Base-by-base conservation (phyloP, 2,797 vertebrate species). In the Hephaestus fuliginosus region DNA sequence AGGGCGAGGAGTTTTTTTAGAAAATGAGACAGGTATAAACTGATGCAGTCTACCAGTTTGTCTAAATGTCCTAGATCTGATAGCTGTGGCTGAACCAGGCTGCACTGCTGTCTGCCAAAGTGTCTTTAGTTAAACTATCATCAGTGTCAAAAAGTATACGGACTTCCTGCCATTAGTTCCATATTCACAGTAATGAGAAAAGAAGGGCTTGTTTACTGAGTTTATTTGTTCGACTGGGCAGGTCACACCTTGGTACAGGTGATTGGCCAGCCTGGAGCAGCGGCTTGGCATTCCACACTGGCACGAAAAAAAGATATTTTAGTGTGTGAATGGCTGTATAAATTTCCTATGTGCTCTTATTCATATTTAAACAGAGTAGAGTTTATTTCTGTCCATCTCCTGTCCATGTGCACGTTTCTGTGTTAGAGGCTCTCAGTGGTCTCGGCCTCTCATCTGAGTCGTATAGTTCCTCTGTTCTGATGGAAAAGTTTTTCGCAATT, bases 391-490 rank as follows among this genome's bases (percentile, higher is more conserved):
- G 33, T 25, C 53, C 13, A 41, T 78, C 52, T 48, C 18, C 11
- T 41, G 2, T 57, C 10, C 3, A 36, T 56, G 43, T 43, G 18
- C 13, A 43, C 14, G n/a, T 41, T 13, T 18, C 20, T 20, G 7
- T 49, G 70, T 58, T 57, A 11, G 2, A n/a, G 12, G 39, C 10
- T 49, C 14, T 51, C 17, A 30, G 1, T 17, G 28, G 22, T 43
- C 60, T 74, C 22, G 64, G 10, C 17, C 25, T 58, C 43, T 74
- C 43, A 51, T 64, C 51, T n/a, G 8, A 41, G 43, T 46, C 43
- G 33, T 7, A n/a, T 25, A 7, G n/a, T 43, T 66, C 44, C 20
- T 57, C 25, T 28, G 8, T 12, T 7, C 43, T 63, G 5, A 51
- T 33, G 33, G 56, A 25, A 2, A 2, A 25, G 2, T 25, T 25